Evolutionary conservation across 2,113 vertebrate species (phyloP).

Genomic region (Crotalus horridus): DNA sequence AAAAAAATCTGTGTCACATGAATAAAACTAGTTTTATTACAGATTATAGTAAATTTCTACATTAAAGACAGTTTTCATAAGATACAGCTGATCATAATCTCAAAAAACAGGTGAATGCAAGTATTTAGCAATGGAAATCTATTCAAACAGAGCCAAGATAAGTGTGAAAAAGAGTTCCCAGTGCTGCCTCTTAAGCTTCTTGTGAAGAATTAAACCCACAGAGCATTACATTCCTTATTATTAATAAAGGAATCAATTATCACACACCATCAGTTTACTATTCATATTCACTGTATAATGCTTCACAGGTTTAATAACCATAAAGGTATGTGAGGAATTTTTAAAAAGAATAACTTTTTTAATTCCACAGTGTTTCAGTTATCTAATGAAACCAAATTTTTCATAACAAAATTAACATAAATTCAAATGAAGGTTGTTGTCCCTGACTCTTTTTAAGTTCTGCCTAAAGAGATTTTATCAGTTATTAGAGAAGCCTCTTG

Average conservation of each 20-base stretch:
- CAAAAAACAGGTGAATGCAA: constrained; percentile 35
- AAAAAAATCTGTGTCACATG: not conserved
- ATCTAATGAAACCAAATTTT: constrained; percentile 33
- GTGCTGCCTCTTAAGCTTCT: constrained; percentile 40
- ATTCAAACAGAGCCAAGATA: constrained; percentile 40
- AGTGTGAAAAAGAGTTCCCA: constrained; percentile 48
- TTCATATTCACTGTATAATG: constrained; percentile 56
- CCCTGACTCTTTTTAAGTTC: not conserved
- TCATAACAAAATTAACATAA: constrained; percentile 25
- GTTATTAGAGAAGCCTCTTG: constrained; percentile 12
- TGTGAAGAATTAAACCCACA: constrained; percentile 38
- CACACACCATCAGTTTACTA: constrained; percentile 56
- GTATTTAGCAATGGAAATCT: not conserved
- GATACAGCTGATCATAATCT: constrained; percentile 10
- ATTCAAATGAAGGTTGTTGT: constrained; percentile 6
- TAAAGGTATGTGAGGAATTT: constrained; percentile 45
- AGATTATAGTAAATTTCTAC: constrained; percentile 21
- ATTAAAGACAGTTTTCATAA: not conserved
- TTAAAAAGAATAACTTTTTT: constrained; percentile 44
- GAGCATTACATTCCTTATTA: constrained; percentile 56
- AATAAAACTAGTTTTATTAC: not conserved
- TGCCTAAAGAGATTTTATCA: constrained; percentile 27
- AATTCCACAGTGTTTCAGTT: constrained; percentile 50
- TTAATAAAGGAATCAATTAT: constrained; percentile 66
- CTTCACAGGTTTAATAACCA: constrained; percentile 46